Conservation (phyloP, 2,888 invertebrate genomes). For the Ophonus ardosiacus region DNA sequence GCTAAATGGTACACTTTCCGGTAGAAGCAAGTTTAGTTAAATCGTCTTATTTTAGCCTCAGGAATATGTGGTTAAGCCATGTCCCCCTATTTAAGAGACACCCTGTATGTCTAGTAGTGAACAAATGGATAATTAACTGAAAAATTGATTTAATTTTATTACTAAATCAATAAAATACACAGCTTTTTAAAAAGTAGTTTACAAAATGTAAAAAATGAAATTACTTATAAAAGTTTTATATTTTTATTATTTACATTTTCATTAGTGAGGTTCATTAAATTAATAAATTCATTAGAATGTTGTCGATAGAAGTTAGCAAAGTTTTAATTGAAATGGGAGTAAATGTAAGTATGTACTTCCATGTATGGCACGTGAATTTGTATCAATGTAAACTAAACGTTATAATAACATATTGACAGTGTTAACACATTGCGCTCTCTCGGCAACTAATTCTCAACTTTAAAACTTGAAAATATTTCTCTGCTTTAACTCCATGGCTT, state of each 20-base stretch:
- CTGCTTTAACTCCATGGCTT: neutral
- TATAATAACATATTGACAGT: conserved; percentile 16
- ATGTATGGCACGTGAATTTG: neutral
- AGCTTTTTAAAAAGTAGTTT: no score
- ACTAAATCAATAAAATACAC: no score
- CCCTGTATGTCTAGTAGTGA: no score
- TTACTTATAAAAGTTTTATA: neutral
- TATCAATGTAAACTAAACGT: neutral
- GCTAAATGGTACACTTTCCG: no score
- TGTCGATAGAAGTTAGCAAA: neutral
- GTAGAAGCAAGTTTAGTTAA: no score
- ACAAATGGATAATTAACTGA: no score
- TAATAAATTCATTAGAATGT: neutral
- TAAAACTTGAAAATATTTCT: neutral
- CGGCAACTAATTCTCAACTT: neutral
- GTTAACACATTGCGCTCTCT: conserved; percentile 3
- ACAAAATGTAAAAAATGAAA: neutral
- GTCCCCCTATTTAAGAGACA: no score
- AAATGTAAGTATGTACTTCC: conserved; percentile 11
- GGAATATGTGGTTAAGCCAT: no score
- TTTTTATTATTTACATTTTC: neutral
- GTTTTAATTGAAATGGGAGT: conserved; percentile 22
- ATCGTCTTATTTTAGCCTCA: no score
- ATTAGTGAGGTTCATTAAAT: neutral
- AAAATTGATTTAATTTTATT: no score